Percentiles rank a stretch among this genome's conserved stretches.
These are phyloP conservation scores for Nannoperca obscura DNA, from an alignment of 2,797 vertebrate genomes.

Conservation along the genomic window DNA sequence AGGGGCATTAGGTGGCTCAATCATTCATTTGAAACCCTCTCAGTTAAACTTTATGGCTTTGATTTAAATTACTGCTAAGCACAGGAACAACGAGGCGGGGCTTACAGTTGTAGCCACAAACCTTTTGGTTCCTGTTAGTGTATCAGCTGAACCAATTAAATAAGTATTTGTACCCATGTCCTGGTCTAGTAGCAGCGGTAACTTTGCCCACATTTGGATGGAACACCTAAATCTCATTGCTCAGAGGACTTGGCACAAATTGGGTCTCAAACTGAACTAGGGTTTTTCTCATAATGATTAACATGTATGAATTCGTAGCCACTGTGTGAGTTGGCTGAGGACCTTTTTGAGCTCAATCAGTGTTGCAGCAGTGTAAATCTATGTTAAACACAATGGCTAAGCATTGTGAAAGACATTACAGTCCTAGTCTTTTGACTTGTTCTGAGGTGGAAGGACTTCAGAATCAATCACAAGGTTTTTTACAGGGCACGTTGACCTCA, in stretches of 20 bases:
- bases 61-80: conserved; percentile 16
- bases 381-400: neutral
- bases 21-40: conserved; percentile 40
- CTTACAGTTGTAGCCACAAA: neutral
- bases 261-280: conserved; percentile 21
- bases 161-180: conserved; percentile 3
- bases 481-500: conserved; percentile 45
- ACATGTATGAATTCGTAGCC: conserved; percentile 26
- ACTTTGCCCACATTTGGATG: neutral
- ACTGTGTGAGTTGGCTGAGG: neutral
- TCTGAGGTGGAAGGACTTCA: conserved; percentile 24
- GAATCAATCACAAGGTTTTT: conserved; percentile 17
- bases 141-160: conserved; percentile 10
- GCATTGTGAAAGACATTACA: conserved; percentile 25
- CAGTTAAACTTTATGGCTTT: conserved; percentile 45
- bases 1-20: conserved; percentile 12
- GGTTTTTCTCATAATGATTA: conserved; percentile 29
- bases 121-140: neutral
- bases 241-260: neutral
- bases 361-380: conserved; percentile 3
- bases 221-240: conserved; percentile 4
- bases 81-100: conserved; percentile 5
- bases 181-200: conserved; percentile 1
- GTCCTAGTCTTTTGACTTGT: conserved; percentile 4
- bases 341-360: conserved; percentile 12